Conservation (phyloP, 2,797 vertebrate species). For the Epinephelus awoara region DNA sequence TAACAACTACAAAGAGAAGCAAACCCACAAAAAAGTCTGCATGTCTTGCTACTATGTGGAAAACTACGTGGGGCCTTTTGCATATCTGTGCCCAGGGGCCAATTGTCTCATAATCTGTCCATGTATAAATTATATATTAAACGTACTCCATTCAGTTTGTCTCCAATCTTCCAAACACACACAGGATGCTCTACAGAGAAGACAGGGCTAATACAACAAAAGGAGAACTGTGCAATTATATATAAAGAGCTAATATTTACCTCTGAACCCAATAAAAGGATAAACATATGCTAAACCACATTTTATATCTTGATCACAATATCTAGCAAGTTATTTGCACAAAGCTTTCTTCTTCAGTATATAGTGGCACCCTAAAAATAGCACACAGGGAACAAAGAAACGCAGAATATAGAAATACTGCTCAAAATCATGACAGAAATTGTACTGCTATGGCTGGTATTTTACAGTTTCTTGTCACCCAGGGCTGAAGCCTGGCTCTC, state of each 20-base stretch:
- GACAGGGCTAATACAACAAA: neutral
- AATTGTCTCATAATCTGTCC: too few species aligned
- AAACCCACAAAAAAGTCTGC: too few species aligned
- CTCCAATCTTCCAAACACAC: neutral
- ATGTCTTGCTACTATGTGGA: too few species aligned
- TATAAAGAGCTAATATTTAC: neutral
- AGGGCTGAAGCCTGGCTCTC: constrained; percentile 7
- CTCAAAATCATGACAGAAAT: neutral
- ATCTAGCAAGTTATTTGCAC: neutral
- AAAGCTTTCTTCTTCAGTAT: neutral
- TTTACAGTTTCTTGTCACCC: neutral
- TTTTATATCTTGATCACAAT: neutral
- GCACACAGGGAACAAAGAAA: neutral
- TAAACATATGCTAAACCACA: neutral
- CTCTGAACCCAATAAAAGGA: neutral
- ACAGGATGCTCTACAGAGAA: neutral
- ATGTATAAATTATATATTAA: neutral
- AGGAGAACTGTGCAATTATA: neutral
- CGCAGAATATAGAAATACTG: neutral
- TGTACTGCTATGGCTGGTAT: neutral
- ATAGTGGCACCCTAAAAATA: neutral
- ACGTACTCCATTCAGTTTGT: neutral
- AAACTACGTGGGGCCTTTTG: too few species aligned
- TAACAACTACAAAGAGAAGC: too few species aligned
- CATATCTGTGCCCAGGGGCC: too few species aligned